Base-by-base conservation (phyloP, 2,113 vertebrate species). In the Podarcis muralis region DNA sequence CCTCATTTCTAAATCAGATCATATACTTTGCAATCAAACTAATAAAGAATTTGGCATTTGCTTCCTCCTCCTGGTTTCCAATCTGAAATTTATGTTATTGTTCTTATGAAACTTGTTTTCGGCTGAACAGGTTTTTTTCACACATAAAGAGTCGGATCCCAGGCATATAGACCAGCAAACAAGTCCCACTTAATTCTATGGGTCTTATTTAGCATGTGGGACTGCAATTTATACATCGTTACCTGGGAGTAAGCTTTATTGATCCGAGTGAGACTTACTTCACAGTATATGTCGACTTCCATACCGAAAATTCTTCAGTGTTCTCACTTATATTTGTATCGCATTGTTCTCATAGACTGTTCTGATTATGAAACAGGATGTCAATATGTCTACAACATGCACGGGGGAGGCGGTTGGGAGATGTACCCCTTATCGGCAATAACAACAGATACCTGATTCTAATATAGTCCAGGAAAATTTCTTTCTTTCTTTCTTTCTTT, bases 121-220 rank as follows among this genome's bases (percentile, higher is more conserved):
- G 30, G 0, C 20, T 9, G 65, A 1, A 53, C 32, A 25, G 5
- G n/a, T 8, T 22, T 9, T 22, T 22, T 77, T 53, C 37, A 68
- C 22, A 66, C 12, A 20, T 72, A 13, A 72, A 81, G 22, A 81
- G 43, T 2, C 12, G 9, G 27, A 23, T 11, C 3, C 6, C 5
- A 1, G 27, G 2, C 6, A 25, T 66, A 65, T 37, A 30, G 15
- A 37, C 72, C 32, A 37, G 22, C 7, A 16, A 62, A 7, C 15
- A n/a, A 6, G 5, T 66, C 3, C 30, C 23, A 3, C 0, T 20
- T 78, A 65, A 22, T 0, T 18, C 2, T 1, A 0, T 0, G 37
- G 25, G 6, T 74, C 11, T 5, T 27, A 15, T 6, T 6, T 32
- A 4, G 25, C n/a, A 62, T 30, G 30, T n/a, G 7, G 13, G 32